Percentiles rank a stretch among this genome's conserved stretches.
phyloP scores from a whole-genome alignment of 2,113 vertebrate species.

The Notiomystis cincta region DNA sequence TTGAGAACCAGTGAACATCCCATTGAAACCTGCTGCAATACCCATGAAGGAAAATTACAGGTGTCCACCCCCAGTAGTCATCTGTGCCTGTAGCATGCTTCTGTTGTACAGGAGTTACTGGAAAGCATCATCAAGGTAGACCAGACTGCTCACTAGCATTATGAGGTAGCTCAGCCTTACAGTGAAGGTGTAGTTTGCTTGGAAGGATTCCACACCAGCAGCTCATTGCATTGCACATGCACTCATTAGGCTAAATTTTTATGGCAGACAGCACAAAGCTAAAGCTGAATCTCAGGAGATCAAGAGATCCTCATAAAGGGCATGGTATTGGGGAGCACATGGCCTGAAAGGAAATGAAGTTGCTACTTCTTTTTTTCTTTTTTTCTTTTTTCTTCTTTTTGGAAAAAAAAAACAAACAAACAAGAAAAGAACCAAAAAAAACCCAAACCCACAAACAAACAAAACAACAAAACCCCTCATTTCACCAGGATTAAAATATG shows the following conservation, averaged over 20 bases:
- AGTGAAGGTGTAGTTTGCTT: neutral
- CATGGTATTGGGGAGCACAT: neutral
- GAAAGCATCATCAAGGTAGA: neutral
- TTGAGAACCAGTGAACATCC: neutral
- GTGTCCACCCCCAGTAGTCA: accelerated
- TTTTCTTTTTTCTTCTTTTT: neutral
- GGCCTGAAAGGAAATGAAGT: neutral
- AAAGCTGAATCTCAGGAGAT: neutral
- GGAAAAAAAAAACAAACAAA: too few species aligned
- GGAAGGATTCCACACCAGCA: neutral
- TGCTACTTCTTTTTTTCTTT: neutral
- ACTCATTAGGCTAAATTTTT: neutral
- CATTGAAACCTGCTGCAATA: neutral
- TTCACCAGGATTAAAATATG: neutral
- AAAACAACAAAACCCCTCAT: neutral
- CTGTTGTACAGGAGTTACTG: neutral
- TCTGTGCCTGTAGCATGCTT: neutral
- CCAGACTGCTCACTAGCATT: neutral
- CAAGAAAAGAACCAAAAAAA: neutral
- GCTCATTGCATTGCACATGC: accelerated
- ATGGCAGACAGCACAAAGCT: neutral
- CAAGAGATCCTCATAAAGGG: neutral
- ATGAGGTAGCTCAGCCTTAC: neutral
- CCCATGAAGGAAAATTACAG: neutral
- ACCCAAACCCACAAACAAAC: too few species aligned